These are phyloP conservation scores for Rhyzopertha dominica DNA, from an alignment of 1,140 invertebrate species.

Conservation along the genomic window DNA sequence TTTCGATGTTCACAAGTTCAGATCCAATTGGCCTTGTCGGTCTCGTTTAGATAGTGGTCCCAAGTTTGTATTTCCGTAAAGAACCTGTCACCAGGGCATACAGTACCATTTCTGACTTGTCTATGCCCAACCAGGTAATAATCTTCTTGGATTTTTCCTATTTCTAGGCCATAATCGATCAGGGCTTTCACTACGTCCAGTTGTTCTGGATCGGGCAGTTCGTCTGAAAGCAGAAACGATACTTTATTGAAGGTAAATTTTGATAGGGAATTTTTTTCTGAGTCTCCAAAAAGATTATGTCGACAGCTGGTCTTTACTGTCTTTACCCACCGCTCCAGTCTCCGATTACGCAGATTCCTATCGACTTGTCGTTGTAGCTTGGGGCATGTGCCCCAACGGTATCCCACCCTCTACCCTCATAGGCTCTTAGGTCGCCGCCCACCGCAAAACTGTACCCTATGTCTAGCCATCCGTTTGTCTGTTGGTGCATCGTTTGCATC, in stretches of 20 bases:
- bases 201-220: conserved; percentile 55
- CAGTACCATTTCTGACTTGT: conserved; percentile 59
- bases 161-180: conserved; percentile 57
- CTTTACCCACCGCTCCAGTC: conserved; percentile 54
- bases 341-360: conserved; percentile 70
- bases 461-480: conserved; percentile 61
- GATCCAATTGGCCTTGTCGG: conserved; percentile 35
- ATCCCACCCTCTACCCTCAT: conserved; percentile 72
- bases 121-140: conserved; percentile 66
- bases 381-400: conserved; percentile 65
- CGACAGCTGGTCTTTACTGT: conserved; percentile 10
- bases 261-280: neutral
- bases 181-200: conserved; percentile 54
- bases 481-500: conserved; percentile 56
- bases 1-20: no score
- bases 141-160: conserved; percentile 53
- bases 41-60: conserved; percentile 53
- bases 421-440: conserved; percentile 70
- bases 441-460: conserved; percentile 72
- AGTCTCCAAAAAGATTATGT: neutral
- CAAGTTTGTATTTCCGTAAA: conserved; percentile 60
- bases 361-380: conserved; percentile 62
- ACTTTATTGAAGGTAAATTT: neutral
- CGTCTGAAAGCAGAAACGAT: conserved; percentile 42
- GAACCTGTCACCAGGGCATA: conserved; percentile 63